These are phyloP conservation scores for Taphrorychus bicolor DNA, from an alignment of 2,888 invertebrate genomes.

Conservation along the genomic window DNA sequence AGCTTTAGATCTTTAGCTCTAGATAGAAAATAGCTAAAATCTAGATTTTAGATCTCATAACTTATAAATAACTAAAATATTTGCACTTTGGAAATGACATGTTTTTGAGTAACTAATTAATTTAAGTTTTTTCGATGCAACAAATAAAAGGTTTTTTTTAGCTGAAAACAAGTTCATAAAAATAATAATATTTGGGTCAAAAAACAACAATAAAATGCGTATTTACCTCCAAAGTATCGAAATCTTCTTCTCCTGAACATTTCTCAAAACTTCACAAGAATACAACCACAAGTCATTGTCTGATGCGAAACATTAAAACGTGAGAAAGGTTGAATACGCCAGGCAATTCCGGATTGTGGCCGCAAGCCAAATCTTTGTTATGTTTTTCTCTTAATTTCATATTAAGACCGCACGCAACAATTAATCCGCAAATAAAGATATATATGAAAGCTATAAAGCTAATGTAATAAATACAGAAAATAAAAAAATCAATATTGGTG, in stretches of 20 bases:
- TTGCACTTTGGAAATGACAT: too few relatives aligned
- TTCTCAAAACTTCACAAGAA: conserved; percentile 14
- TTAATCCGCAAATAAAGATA: neutral
- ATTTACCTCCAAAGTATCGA: conserved; percentile 40
- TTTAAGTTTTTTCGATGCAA: too few relatives aligned
- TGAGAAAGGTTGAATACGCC: conserved; percentile 24
- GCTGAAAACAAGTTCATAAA: neutral
- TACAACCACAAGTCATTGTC: conserved; percentile 38
- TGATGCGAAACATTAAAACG: conserved; percentile 22
- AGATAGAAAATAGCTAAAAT: too few relatives aligned
- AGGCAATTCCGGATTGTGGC: conserved; percentile 29
- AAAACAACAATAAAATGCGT: conserved; percentile 1
- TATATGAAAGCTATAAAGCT: too few relatives aligned
- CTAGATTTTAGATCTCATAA: too few relatives aligned
- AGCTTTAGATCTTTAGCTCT: too few relatives aligned
- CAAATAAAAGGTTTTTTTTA: neutral
- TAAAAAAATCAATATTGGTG: too few relatives aligned
- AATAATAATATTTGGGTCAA: neutral
- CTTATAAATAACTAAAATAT: too few relatives aligned
- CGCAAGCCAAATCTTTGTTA: conserved; percentile 32
- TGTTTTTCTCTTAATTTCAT: conserved; percentile 13
- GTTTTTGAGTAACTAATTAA: too few relatives aligned
- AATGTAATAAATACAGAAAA: too few relatives aligned
- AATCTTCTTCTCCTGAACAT: conserved; percentile 33
- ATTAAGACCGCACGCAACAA: neutral